Conservation (phyloP, 2,113 vertebrate genomes). For the Cheirogaleus medius region DNA sequence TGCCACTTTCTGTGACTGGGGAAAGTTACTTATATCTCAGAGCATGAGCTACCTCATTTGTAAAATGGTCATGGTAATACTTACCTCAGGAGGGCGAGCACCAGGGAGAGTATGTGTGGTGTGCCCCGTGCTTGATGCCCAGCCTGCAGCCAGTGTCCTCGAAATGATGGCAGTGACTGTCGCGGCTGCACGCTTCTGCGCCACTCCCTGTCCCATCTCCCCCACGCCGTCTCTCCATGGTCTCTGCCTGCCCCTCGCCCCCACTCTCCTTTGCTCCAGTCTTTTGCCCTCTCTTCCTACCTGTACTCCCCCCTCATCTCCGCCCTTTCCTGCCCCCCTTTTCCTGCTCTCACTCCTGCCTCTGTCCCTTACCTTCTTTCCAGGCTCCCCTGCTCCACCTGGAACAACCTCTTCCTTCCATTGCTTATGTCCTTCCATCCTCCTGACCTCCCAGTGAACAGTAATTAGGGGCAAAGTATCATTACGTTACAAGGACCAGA, state of each 20-base stretch:
- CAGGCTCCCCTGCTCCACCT: background rate
- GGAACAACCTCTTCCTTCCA: background rate
- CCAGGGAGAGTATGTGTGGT: background rate
- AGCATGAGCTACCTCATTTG: background rate
- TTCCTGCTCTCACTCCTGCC: background rate
- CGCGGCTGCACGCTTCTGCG: accelerated
- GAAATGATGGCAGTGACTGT: background rate
- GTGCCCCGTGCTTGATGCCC: background rate
- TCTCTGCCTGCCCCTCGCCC: background rate
- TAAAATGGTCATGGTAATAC: background rate
- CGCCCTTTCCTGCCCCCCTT: background rate
- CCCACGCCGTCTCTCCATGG: background rate
- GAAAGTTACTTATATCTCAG: background rate
- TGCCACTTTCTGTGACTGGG: background rate
- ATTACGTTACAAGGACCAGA: background rate
- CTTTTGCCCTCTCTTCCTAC: background rate
- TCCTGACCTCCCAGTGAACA: background rate
- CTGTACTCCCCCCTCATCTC: no score
- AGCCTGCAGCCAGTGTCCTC: background rate
- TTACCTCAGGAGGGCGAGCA: background rate
- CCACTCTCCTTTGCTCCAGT: background rate
- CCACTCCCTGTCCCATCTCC: background rate
- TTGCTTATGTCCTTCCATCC: background rate
- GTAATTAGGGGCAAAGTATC: background rate
- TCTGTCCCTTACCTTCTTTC: background rate